Conservation (phyloP, 2,888 invertebrate species). For the Muschampia staudingeri region DNA sequence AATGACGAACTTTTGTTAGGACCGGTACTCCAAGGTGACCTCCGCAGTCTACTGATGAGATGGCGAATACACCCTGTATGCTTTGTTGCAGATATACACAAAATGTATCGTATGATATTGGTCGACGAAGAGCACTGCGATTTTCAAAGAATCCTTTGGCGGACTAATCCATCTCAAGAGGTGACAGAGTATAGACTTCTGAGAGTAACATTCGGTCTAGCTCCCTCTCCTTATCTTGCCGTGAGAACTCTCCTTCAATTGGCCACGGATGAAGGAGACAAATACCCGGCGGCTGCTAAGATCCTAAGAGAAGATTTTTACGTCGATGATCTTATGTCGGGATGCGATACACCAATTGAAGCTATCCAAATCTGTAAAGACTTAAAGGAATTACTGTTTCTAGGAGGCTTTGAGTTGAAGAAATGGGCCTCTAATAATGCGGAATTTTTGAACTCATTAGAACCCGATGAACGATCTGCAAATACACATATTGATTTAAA, state of each 20-base stretch:
- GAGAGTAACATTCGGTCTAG: conserved; percentile 65
- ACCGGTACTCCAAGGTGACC: conserved; percentile 64
- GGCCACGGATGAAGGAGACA: conserved; percentile 50
- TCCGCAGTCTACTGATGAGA: conserved; percentile 66
- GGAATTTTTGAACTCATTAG: conserved; percentile 10
- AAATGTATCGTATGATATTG: conserved; percentile 70
- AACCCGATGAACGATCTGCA: conserved; percentile 7
- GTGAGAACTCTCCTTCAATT: conserved; percentile 55
- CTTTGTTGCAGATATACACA: conserved; percentile 65
- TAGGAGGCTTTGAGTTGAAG: conserved; percentile 13
- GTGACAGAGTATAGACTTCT: conserved; percentile 51
- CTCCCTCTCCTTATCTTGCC: conserved; percentile 62
- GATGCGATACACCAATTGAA: conserved; percentile 10
- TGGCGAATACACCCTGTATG: conserved; percentile 65
- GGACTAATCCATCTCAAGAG: conserved; percentile 26
- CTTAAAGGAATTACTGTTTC: background rate
- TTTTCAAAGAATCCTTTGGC: conserved; percentile 63
- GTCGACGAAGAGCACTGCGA: conserved; percentile 60
- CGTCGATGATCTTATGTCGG: conserved; percentile 34
- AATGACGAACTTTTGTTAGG: conserved; percentile 68
- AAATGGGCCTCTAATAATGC: conserved; percentile 30
- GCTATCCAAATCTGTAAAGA: conserved; percentile 7
- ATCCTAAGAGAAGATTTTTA: conserved; percentile 53
- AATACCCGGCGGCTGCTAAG: conserved; percentile 30
- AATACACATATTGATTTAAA: conserved; percentile 18